Evolutionary conservation across 2,797 vertebrate species (phyloP), one percentile per base, ranked within the genome.

Genomic region (Limosa lapponica): DNA sequence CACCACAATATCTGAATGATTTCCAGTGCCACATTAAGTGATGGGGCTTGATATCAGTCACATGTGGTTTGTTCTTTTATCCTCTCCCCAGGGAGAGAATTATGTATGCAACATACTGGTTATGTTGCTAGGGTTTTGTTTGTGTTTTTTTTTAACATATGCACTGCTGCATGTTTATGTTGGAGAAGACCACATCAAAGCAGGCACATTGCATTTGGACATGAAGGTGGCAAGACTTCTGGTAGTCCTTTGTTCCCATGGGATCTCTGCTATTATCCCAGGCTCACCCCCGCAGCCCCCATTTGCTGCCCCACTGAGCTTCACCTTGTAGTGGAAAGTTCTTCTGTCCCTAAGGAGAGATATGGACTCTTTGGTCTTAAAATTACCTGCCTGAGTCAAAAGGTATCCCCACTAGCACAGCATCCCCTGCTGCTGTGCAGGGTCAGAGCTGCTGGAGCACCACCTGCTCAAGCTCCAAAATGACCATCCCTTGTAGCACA

Each of bases 41-140:
- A 95, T 90, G 78, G 86, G 84, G 72, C 36, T 93, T 95, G 90
- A 74, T 90, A 96, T 78, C 93, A 92, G 91, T 94, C 95, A 85
- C 52, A 89, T 93, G 89, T 54, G 28, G 74, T 94, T 96, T 89
- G 92, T 93, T 96, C 90, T 90, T 96, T 96, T 90, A 94, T 95
- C 78, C 83, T 96, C 78, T 97, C 94, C 82, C 74, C 61, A 78
- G 92, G 92, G 96, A 96, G 18, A 95, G 78, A 92, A 92, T 96
- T 94, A 85, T 78, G n/a, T 94, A 92, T 94, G 75, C 81, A 85
- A 82, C 13, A 2, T 78, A 89, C 65, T 93, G 93, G 88, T 87
- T 87, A 41, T 74, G 70, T 86, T 92, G 95, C 83, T 82, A 87
- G 52, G 55, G 67, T 58, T 87, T 82, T 72, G 71, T 80, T 82